Conservation (phyloP, 2,113 vertebrate genomes). For the Catharus minimus region DNA sequence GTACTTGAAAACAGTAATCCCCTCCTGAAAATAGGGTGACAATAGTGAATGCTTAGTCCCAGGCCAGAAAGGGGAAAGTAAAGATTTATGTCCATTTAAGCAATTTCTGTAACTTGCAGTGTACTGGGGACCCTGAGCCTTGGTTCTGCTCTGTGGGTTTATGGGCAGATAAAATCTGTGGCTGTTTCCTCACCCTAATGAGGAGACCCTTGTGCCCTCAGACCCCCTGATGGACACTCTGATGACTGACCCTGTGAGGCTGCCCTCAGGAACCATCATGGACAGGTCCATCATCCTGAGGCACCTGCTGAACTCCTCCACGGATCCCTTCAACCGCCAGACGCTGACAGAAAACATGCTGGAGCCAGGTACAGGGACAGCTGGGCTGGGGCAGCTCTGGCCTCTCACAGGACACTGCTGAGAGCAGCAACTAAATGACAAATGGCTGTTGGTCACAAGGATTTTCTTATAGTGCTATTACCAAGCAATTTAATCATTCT, state of each 20-base stretch:
- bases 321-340: slow-evolving; percentile 97
- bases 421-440: neutral
- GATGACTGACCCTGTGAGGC: slow-evolving; percentile 94
- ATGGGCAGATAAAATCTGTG: neutral
- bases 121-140: neutral
- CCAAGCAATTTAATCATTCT: neutral
- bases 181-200: neutral
- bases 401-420: rapidly evolving
- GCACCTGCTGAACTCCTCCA: slow-evolving; percentile 95
- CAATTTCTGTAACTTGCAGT: neutral
- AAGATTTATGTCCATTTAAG: neutral
- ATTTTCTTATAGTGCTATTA: neutral
- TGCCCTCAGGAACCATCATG: slow-evolving; percentile 96
- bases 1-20: neutral
- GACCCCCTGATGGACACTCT: slow-evolving; percentile 98
- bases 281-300: slow-evolving; percentile 95
- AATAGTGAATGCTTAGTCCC: neutral
- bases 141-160: neutral
- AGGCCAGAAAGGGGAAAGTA: neutral
- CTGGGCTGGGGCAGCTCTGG: rapidly evolving
- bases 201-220: slow-evolving; percentile 41
- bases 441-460: rapidly evolving
- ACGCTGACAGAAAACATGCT: slow-evolving; percentile 96
- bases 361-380: slow-evolving; percentile 83
- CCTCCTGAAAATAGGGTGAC: neutral